Evolutionary conservation across 1,140 invertebrate species (phyloP), one percentile per base, ranked within the genome.

Genomic region (Diprion similis): DNA sequence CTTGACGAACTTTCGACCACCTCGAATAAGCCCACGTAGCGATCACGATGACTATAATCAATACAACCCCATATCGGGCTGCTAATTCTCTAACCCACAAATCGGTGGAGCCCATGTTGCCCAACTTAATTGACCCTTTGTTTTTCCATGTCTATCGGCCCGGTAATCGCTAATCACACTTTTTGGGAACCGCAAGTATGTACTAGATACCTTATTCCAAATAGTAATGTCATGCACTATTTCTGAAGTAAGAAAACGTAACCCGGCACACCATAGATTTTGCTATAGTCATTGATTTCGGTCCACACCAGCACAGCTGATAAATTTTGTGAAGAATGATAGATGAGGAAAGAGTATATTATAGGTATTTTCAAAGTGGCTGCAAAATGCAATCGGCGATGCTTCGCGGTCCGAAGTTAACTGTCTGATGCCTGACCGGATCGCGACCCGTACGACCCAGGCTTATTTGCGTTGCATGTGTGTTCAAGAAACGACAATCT

Each of bases 11-110:
- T 68, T 76, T 78, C 0, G 79, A 71, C 83, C 84, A 85, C 70
- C 81, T 82, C 66, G 17, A 19, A 18, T 11, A 15, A 4, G 18
- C 18, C 70, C 78, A 80, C 9, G 75, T 66, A 19, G 79, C 78
- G 8, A 70, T 68, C 13, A 72, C 18, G 1, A 11, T 72, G 0
- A 73, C 3, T 66, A 74, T 10, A 82, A 51, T 68, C n/a, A 80
- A n/a, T 64, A 81, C 74, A 47, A 73, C 74, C 71, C 81, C 83
- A 47, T 85, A 86, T 75, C 68, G 80, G 10, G 81, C 78, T 17
- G 83, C 67, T 19, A 82, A 48, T 15, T 86, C 84, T 11, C 84
- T 82, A 11, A 86, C 75, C 82, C 81, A 86, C 73, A 87, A 72
- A 70, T 86, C 85, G 18, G 68, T 75, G 1, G 75, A 69, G 45